phyloP scores from a whole-genome alignment of 2,888 invertebrate genomes.

The Troilus luridus region DNA sequence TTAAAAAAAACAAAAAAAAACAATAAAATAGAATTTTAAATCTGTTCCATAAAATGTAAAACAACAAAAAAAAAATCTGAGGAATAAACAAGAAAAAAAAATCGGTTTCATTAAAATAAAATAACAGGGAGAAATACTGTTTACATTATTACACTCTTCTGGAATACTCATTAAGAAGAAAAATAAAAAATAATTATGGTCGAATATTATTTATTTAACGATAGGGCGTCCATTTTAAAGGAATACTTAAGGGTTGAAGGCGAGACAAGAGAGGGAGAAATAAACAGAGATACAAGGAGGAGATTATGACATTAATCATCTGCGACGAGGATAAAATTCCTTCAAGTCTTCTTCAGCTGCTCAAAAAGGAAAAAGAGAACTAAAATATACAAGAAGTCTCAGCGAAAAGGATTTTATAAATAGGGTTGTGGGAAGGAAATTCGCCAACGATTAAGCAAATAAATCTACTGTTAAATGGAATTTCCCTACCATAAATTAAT shows the following conservation, averaged over 20 bases:
- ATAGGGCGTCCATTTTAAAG: not conserved
- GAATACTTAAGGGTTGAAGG: not conserved
- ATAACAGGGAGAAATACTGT: not conserved
- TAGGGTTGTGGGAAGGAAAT: not conserved
- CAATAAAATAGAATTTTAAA: too few species aligned
- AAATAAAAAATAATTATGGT: slow-evolving; percentile 10
- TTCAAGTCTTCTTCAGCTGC: not conserved
- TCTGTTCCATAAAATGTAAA: not conserved
- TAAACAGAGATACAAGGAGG: not conserved
- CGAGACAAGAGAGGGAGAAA: not conserved
- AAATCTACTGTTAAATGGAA: too few species aligned
- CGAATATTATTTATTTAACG: not conserved
- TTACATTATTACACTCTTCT: not conserved
- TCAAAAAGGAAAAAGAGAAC: not conserved
- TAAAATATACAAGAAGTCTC: not conserved
- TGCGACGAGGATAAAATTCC: not conserved
- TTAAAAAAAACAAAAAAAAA: too few species aligned
- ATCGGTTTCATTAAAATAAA: not conserved
- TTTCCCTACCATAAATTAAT: not conserved
- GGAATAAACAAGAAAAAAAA: not conserved
- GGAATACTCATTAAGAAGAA: not conserved
- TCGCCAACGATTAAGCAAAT: not conserved
- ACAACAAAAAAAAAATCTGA: not conserved
- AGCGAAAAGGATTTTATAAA: not conserved
- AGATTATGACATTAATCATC: slow-evolving; percentile 30